Evolutionary conservation across 2,113 vertebrate species (phyloP), one percentile per base, ranked within the genome.

Genomic region (Grammomys dolichurus): DNA sequence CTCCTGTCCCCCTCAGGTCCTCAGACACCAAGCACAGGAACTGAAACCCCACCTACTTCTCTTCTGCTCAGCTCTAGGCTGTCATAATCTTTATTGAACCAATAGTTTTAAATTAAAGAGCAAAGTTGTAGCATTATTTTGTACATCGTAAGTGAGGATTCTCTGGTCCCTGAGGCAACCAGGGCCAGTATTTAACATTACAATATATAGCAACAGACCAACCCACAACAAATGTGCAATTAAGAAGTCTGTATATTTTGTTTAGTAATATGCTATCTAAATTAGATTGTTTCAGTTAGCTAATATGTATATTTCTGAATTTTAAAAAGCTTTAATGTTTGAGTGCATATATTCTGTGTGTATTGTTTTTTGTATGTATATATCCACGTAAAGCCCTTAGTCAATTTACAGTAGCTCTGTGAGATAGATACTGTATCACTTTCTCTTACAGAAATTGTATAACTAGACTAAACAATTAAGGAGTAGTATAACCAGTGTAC

Each of bases 381-480:
- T 87, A 54, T 56, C 46, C 65, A 65, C 70, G n/a, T 60, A 56
- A 58, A 82, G 58, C 54, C 22, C 28, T 81, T 76, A 58, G n/a
- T 82, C 33, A 56, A 95, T 90, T 93, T 95, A 17, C 24, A 89
- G 7, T 95, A 75, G 17, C 24, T 81, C 19, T 91, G 1, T 89
- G 70, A 70, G 36, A 22, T 91, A 75, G 28, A n/a, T 88, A 91
- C 22, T 82, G 19, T 40, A 72, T 17, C 17, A 58, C 77, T 93
- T 91, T 87, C 20, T 82, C 33, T 82, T 82, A 56, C 9, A n/a
- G 51, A 81, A 58, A n/a, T 33, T 82, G 33, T 12, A 56, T 82
- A n/a, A 58, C 54, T 36, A 36, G 54, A 20, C 36, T 58, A 8
- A 81, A n/a, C 10, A 81, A 40, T 33, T 54, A 54, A 54, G 19